A percentile compares a stretch with the other conserved stretches of the same genome.
phyloP scores from a whole-genome alignment of 2,113 vertebrate genomes.

The Pedetes capensis region DNA sequence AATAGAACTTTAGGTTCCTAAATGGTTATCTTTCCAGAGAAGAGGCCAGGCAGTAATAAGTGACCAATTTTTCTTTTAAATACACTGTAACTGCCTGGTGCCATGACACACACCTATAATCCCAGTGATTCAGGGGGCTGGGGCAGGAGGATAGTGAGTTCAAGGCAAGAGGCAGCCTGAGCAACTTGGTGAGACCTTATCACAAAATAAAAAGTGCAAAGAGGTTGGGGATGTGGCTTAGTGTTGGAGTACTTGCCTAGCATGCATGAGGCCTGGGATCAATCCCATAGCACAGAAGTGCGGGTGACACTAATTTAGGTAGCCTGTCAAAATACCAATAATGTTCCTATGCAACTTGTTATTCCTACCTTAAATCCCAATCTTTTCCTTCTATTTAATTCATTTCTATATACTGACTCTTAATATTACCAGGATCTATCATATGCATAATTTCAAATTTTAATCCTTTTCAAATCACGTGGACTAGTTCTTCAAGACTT shows the following conservation, averaged over 20 bases:
- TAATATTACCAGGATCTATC: background rate
- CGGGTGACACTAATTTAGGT: no score
- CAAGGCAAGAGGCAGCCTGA: no score
- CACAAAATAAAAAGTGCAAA: no score
- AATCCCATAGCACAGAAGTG: no score
- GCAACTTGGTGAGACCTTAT: no score
- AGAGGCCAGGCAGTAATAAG: background rate
- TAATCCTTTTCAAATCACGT: background rate
- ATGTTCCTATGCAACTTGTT: rapidly evolving
- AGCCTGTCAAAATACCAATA: background rate
- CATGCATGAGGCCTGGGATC: no score
- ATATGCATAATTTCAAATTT: background rate
- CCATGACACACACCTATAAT: no score
- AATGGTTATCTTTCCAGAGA: background rate
- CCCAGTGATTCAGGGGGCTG: no score
- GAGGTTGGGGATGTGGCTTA: no score
- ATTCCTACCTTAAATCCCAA: background rate
- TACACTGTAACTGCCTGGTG: background rate
- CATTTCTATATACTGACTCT: background rate
- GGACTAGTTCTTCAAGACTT: background rate
- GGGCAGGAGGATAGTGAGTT: no score
- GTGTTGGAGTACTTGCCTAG: no score
- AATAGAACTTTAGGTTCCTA: background rate
- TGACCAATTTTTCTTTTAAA: background rate
- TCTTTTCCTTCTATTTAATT: background rate